Evolutionary conservation across 2,797 vertebrate species (phyloP).

Genomic region (Cirrhinus molitorella): DNA sequence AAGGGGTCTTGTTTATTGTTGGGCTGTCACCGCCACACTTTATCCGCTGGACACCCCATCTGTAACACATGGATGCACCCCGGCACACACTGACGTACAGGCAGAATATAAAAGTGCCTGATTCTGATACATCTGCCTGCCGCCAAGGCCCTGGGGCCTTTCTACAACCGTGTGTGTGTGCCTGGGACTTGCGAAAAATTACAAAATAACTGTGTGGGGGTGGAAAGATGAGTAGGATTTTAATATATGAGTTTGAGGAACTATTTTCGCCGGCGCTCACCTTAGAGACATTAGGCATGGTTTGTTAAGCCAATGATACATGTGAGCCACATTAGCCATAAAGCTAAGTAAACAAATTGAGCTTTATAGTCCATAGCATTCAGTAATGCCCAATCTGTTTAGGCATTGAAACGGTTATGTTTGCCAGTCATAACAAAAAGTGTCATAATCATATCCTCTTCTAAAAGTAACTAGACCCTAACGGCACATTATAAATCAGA

Average conservation of each 20-base stretch:
- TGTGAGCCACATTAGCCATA: conserved; percentile 67
- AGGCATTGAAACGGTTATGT: conserved; percentile 19
- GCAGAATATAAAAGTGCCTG: conserved; percentile 70
- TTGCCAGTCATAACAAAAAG: conserved; percentile 40
- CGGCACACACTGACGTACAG: conserved; percentile 63
- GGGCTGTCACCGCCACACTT: conserved; percentile 67
- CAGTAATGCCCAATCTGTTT: conserved; percentile 44
- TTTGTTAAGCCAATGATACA: conserved; percentile 76
- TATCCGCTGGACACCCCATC: conserved; percentile 67
- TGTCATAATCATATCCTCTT: conserved; percentile 18
- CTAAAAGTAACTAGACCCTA: conserved; percentile 22
- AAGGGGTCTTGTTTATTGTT: conserved; percentile 68
- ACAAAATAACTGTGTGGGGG: neutral
- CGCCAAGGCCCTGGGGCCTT: conserved; percentile 44
- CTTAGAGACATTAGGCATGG: conserved; percentile 57
- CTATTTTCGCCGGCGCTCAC: neutral
- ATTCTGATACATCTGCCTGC: conserved; percentile 64
- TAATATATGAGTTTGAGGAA: conserved; percentile 7
- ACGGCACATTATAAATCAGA: conserved; percentile 19
- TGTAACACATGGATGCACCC: conserved; percentile 74
- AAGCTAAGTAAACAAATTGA: conserved; percentile 57
- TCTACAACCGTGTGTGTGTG: conserved; percentile 37
- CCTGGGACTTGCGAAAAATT: neutral
- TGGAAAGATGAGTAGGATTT: neutral
- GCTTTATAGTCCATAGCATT: conserved; percentile 51